Base-by-base conservation (phyloP, 1,140 invertebrate genomes). In the Battus philenor region DNA sequence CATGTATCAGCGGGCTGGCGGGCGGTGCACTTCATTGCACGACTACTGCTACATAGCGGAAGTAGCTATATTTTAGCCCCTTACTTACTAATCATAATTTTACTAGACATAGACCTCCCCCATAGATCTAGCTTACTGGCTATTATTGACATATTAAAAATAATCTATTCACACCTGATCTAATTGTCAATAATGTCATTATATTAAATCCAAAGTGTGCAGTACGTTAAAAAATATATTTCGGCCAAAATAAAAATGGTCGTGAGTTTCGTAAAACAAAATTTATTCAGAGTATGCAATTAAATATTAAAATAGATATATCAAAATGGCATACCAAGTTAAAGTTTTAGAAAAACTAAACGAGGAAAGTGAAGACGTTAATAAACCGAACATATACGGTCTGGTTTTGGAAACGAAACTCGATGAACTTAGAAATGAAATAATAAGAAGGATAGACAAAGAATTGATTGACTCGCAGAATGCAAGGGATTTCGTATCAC, bases 361-460 rank as follows among this genome's bases (percentile, higher is more conserved):
- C 17, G 16, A 15, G 7, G 17, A 20, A n/a, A 17, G 11, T n/a
- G 32, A 34, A 9, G 32, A 34, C 10, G 20, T 9, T 0, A 34
- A 34, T 7, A 6, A 6, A 20, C 6, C 18, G 6, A 2, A 20
- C 18, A 20, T 20, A 6, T 20, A 3, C 2, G 77, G 70, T 1
- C 63, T 72, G 0, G 63, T 53, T 22, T 22, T 84, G 0, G 76
- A 84, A 30, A 63, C 73, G 0, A 85, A 82, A 54, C 70, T 85
- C n/a, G 78, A 85, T 31, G 78, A 82, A 11, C 41, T 85, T 0
- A 79, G 71, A 41, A 65, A 59, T 8, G 78, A 79, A 26, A 76
- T 85, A 10, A 20, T 76, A 0, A 11, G 67, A 9, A 82, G 75
- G 45, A 79, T 85, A 2, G 73, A 82, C 9, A 79, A 81, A 22